Percentiles rank a stretch among this genome's conserved stretches.
phyloP scores from a whole-genome alignment of 2,888 invertebrate genomes.

The Harpalus rubripes region DNA sequence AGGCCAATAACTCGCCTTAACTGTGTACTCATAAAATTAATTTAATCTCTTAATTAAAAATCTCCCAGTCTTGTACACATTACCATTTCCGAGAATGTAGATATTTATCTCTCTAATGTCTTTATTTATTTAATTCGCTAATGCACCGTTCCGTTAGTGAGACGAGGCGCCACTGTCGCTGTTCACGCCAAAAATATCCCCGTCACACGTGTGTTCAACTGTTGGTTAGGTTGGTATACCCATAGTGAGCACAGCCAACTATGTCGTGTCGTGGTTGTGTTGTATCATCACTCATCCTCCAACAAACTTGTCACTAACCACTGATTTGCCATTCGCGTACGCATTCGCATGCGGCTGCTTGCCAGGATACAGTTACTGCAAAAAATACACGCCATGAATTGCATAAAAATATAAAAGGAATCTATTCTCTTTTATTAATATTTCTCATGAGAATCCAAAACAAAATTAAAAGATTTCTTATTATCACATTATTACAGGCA shows the following conservation, averaged over 20 bases:
- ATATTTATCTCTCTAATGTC: conserved; percentile 50
- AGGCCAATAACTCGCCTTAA: background rate
- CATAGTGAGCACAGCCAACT: conserved; percentile 50
- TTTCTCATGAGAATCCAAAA: too few relatives aligned
- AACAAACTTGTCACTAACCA: conserved; percentile 51
- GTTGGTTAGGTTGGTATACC: conserved; percentile 18
- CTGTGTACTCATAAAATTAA: background rate
- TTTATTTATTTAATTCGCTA: conserved; percentile 56
- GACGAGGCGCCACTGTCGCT: conserved; percentile 61
- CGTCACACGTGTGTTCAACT: conserved; percentile 63
- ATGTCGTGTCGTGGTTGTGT: conserved; percentile 32
- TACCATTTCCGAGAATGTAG: conserved; percentile 14
- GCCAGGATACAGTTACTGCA: conserved; percentile 22
- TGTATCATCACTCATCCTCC: conserved; percentile 53
- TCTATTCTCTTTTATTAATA: background rate
- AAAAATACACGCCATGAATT: background rate
- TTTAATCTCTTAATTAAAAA: conserved; percentile 21
- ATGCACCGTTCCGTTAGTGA: conserved; percentile 53
- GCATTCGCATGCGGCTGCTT: background rate
- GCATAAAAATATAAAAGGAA: background rate
- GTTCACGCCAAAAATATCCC: conserved; percentile 61
- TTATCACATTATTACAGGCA: too few relatives aligned
- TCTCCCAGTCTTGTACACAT: conserved; percentile 27
- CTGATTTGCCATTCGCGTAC: conserved; percentile 33
- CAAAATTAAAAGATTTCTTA: too few relatives aligned